Evolutionary conservation across 2,113 vertebrate species (phyloP).

Genomic region (Vulpes vulpes): DNA sequence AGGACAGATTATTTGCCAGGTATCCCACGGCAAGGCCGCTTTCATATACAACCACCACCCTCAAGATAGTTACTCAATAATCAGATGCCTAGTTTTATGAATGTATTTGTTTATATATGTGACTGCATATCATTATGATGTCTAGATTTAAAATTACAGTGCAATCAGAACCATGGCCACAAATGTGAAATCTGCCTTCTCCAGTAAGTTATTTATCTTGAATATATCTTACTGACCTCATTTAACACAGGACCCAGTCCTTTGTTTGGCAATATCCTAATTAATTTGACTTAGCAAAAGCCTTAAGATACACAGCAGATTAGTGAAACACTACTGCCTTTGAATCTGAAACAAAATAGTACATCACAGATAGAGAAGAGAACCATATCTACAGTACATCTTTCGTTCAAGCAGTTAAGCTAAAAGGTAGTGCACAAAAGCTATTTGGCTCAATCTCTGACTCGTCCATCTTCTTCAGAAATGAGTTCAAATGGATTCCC

Average conservation of each 20-base stretch:
- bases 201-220: not conserved
- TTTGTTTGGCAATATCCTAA: not conserved
- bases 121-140: not conserved
- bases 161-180: not conserved
- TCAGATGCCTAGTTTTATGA: not conserved
- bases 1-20: not conserved
- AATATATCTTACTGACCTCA: not conserved
- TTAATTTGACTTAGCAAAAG: not conserved
- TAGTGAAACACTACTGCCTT: not conserved
- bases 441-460: not conserved
- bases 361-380: not conserved
- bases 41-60: not conserved
- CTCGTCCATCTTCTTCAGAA: not conserved
- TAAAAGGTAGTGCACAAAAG: not conserved
- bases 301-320: not conserved
- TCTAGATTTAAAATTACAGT: conserved; percentile 20
- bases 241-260: not conserved
- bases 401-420: not conserved
- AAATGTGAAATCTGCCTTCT: not conserved
- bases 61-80: not conserved
- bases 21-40: not conserved
- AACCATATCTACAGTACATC: not conserved
- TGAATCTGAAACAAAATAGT: not conserved
- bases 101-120: not conserved
- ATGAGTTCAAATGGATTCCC: not conserved